phyloP scores from a whole-genome alignment of 53 echinoderm and acorn worm genomes.

The Stichopus horrens region DNA sequence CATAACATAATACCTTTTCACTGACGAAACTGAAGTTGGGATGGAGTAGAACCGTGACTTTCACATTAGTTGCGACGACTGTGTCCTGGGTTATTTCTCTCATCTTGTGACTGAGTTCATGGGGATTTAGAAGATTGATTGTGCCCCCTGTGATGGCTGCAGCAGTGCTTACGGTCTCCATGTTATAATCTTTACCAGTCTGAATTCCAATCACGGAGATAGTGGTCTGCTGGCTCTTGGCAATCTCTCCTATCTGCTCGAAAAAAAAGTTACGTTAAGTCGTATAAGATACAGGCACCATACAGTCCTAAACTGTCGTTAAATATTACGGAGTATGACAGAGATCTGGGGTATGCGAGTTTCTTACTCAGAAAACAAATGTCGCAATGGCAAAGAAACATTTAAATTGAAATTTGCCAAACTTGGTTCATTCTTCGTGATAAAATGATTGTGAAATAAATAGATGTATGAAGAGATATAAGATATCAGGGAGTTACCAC shows the following conservation, averaged over 20 bases:
- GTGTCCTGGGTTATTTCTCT: conserved; percentile 80
- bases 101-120: conserved; percentile 88
- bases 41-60: conserved; percentile 56
- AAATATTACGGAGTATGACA: no score
- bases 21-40: conserved; percentile 35
- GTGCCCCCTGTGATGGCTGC: conserved; percentile 84
- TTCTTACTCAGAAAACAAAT: no score
- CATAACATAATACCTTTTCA: background rate
- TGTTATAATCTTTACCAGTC: conserved; percentile 58
- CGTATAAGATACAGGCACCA: no score
- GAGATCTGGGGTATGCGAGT: no score
- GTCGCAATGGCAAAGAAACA: no score
- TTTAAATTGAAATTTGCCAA: no score
- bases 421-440: no score
- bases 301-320: no score
- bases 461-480: no score
- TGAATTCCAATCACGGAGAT: conserved; percentile 97
- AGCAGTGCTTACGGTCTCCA: conserved; percentile 83
- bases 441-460: no score
- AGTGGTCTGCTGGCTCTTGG: conserved; percentile 88
- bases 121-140: conserved; percentile 90
- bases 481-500: no score
- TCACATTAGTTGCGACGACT: conserved; percentile 81
- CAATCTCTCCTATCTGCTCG: conserved; percentile 77
- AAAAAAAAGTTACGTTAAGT: no score